phyloP scores from a whole-genome alignment of 1,140 invertebrate species.

The Nasonia giraulti region DNA sequence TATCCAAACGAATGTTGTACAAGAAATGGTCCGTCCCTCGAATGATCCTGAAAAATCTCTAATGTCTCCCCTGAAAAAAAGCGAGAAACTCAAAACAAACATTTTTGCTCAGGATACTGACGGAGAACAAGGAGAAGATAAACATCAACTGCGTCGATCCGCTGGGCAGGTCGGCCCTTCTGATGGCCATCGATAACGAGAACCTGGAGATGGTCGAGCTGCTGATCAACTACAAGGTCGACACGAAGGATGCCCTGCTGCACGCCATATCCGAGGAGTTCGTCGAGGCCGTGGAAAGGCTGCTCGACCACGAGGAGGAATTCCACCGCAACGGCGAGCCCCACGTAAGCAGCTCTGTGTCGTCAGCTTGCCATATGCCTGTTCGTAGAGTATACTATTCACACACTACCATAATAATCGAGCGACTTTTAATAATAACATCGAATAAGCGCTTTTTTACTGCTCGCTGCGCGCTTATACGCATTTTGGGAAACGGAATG shows the following conservation, averaged over 20 bases:
- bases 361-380: conserved; percentile 54
- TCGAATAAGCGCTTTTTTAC: not conserved
- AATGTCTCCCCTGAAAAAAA: too few species aligned
- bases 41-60: too few species aligned
- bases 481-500: not conserved
- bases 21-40: too few species aligned
- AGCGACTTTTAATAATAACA: too few species aligned
- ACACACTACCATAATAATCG: not conserved
- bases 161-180: conserved; percentile 90
- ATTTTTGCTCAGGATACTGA: conserved; percentile 79
- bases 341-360: conserved; percentile 79
- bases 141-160: conserved; percentile 99
- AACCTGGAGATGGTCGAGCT: conserved; percentile 99
- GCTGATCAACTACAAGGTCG: conserved; percentile 89
- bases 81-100: too few species aligned
- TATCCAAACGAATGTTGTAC: too few species aligned
- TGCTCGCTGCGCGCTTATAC: not conserved
- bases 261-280: conserved; percentile 99
- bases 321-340: conserved; percentile 83
- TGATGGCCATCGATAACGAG: conserved; percentile 99
- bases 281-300: conserved; percentile 96
- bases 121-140: conserved; percentile 86
- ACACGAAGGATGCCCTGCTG: conserved; percentile 94
- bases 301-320: conserved; percentile 93
- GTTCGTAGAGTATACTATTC: conserved; percentile 54